phyloP scores from a whole-genome alignment of 1,140 invertebrate genomes.

The Trissolcus basalis region DNA sequence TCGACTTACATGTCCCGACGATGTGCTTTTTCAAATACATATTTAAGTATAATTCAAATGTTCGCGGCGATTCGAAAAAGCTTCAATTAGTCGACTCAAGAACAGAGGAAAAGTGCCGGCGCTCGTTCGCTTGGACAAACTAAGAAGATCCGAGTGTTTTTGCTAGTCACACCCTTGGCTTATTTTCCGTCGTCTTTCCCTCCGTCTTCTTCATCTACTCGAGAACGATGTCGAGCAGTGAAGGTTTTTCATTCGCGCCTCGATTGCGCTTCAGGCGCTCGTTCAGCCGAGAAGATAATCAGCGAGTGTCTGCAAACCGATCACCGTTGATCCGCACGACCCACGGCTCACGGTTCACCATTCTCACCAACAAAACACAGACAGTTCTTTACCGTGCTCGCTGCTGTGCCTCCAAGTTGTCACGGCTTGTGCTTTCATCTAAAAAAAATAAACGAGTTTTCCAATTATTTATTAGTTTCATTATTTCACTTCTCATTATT shows the following conservation, averaged over 20 bases:
- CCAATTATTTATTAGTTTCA: slow-evolving; percentile 10
- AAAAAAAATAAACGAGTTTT: slow-evolving; percentile 67
- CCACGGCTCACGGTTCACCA: slow-evolving; percentile 66
- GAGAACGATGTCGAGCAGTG: slow-evolving; percentile 20
- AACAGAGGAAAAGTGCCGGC: slow-evolving; percentile 12
- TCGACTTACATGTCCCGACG: slow-evolving; percentile 36
- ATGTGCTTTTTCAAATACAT: slow-evolving; percentile 34
- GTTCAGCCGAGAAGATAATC: slow-evolving; percentile 40
- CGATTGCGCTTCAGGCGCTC: slow-evolving; percentile 46
- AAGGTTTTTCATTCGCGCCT: slow-evolving; percentile 46
- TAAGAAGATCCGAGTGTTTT: slow-evolving; percentile 23
- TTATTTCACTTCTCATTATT: neutral
- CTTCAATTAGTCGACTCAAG: slow-evolving; percentile 30
- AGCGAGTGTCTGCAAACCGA: slow-evolving; percentile 54
- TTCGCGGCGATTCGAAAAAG: slow-evolving; percentile 30
- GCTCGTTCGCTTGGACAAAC: slow-evolving; percentile 8
- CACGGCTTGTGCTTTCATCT: slow-evolving; percentile 83
- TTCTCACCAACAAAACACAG: slow-evolving; percentile 85
- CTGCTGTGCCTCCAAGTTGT: slow-evolving; percentile 82
- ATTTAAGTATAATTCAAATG: slow-evolving; percentile 27
- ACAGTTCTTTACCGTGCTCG: slow-evolving; percentile 82
- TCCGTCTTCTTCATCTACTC: slow-evolving; percentile 28
- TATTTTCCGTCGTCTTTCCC: slow-evolving; percentile 26
- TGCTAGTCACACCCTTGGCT: slow-evolving; percentile 8
- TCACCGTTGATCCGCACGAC: slow-evolving; percentile 64